Conservation (phyloP, 2,888 invertebrate genomes). For the Drosophila hamatofila region DNA sequence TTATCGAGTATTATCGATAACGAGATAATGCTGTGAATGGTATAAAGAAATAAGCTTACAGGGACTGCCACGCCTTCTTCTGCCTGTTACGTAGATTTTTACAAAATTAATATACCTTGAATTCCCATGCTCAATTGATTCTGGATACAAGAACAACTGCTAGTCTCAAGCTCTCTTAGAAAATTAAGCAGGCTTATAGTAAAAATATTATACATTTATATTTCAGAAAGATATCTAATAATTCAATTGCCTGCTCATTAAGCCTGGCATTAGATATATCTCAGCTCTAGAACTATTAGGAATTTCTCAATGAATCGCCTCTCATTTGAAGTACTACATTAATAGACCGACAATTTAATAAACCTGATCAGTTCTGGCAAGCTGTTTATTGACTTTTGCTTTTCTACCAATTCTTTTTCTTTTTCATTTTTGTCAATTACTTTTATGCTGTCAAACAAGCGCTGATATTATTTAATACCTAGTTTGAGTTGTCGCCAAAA, state of each 20-base stretch:
- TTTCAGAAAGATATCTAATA: background rate
- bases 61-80: background rate
- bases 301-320: background rate
- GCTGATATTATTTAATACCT: conserved; percentile 40
- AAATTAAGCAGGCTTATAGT: background rate
- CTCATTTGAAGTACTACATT: background rate
- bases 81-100: background rate
- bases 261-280: background rate
- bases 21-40: too few relatives aligned
- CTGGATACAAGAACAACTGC: too few relatives aligned
- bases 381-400: conserved; percentile 7
- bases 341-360: background rate
- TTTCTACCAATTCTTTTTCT: conserved; percentile 8
- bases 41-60: too few relatives aligned
- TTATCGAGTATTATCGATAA: too few relatives aligned
- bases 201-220: background rate
- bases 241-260: background rate
- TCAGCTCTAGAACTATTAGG: background rate
- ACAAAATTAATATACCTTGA: background rate
- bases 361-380: conserved; percentile 9
- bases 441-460: conserved; percentile 26
- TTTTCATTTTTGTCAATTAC: conserved; percentile 5
- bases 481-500: conserved; percentile 15
- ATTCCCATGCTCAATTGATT: background rate
- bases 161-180: background rate